Evolutionary conservation across 2,888 invertebrate genomes (phyloP).

Genomic region (Nomada fabriciana): DNA sequence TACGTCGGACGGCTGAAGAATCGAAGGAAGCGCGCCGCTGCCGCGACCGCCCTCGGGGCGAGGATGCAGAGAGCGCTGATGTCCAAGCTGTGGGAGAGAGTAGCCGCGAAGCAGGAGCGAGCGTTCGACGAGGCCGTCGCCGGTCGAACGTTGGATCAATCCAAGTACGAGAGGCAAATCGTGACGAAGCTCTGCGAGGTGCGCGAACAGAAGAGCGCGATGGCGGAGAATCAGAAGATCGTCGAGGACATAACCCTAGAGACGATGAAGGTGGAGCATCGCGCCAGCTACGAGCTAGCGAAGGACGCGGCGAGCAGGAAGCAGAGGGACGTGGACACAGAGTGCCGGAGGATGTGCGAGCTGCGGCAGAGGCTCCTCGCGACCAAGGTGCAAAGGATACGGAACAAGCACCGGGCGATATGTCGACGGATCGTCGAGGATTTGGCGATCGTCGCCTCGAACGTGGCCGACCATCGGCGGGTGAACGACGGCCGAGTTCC

Average conservation of each 20-base stretch:
- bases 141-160: conserved; percentile 87
- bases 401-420: conserved; percentile 82
- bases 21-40: conserved; percentile 84
- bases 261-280: conserved; percentile 84
- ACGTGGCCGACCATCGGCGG: conserved; percentile 85
- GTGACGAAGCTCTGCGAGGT: conserved; percentile 88
- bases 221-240: conserved; percentile 86
- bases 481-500: conserved; percentile 84
- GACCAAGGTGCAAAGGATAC: conserved; percentile 76
- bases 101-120: conserved; percentile 85
- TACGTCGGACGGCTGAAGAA: conserved; percentile 85
- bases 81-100: conserved; percentile 85
- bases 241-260: conserved; percentile 85
- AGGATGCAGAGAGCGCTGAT: conserved; percentile 85
- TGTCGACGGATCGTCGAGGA: conserved; percentile 86
- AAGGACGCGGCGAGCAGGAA: conserved; percentile 66
- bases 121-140: conserved; percentile 85
- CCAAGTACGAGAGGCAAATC: conserved; percentile 89
- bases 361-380: conserved; percentile 86
- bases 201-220: conserved; percentile 86
- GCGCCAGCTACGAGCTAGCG: conserved; percentile 85
- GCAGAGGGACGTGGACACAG: conserved; percentile 67
- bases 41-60: conserved; percentile 85
- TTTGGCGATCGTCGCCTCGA: conserved; percentile 86
- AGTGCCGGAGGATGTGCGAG: conserved; percentile 76